A percentile compares a stretch with the other conserved stretches of the same genome.
phyloP scores from a whole-genome alignment of 2,888 invertebrate species.

The Leptodirus hochenwartii region DNA sequence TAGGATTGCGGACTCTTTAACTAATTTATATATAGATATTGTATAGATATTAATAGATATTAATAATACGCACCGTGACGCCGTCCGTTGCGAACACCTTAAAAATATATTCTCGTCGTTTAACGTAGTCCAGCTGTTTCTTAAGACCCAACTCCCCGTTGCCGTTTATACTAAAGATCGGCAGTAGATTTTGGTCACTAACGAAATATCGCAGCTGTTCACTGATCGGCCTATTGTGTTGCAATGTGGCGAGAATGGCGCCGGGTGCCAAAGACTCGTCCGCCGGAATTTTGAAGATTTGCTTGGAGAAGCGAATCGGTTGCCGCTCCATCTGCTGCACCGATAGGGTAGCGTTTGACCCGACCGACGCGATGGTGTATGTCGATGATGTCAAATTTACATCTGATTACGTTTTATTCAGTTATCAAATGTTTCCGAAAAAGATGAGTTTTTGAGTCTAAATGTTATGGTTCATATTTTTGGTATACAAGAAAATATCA shows the following conservation, averaged over 20 bases:
- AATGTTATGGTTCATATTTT: no score
- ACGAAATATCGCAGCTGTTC: constrained; percentile 57
- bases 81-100: constrained; percentile 72
- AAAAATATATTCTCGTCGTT: constrained; percentile 49
- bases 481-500: no score
- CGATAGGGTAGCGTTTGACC: constrained; percentile 25
- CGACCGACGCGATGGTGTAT: no score
- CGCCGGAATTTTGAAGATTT: constrained; percentile 48
- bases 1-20: no score
- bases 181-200: constrained; percentile 52
- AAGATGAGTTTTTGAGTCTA: no score
- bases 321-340: no score
- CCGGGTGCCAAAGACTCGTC: constrained; percentile 62
- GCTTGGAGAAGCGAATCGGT: constrained; percentile 57
- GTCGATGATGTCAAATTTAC: no score
- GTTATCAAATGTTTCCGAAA: no score
- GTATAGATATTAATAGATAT: no score
- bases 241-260: constrained; percentile 49
- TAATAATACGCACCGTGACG: constrained; percentile 34
- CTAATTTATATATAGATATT: no score
- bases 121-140: constrained; percentile 63
- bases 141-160: constrained; percentile 64
- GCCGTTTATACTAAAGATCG: constrained; percentile 57
- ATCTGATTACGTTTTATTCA: no score
- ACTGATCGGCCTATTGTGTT: constrained; percentile 44